Evolutionary conservation across 2,113 vertebrate genomes (phyloP).

Genomic region (Pagrus major): DNA sequence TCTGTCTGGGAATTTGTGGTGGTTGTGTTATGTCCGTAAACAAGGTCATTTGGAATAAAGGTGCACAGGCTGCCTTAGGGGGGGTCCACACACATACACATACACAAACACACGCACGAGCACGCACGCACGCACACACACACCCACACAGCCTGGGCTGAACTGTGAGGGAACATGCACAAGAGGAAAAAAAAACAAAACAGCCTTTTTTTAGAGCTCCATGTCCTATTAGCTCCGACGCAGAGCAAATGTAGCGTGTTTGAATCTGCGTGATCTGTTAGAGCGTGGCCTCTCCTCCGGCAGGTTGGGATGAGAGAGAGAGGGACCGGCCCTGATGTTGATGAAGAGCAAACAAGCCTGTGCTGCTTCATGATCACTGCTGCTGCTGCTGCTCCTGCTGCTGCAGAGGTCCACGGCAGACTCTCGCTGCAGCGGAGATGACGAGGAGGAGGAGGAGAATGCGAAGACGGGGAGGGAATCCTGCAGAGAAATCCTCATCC

Average conservation of each 20-base stretch:
- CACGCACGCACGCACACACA: constrained; percentile 19
- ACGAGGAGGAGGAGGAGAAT: constrained; percentile 56
- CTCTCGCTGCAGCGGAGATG: constrained; percentile 62
- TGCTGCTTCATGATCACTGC: constrained; percentile 50
- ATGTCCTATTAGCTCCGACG: constrained; percentile 74
- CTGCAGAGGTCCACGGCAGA: constrained; percentile 58
- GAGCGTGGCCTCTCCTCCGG: constrained; percentile 71
- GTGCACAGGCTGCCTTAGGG: constrained; percentile 80
- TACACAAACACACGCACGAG: constrained; percentile 25
- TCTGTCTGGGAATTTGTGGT: constrained; percentile 75
- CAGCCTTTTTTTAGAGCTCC: constrained; percentile 75
- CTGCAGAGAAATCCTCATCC: constrained; percentile 67
- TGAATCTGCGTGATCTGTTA: constrained; percentile 75
- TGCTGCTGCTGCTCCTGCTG: constrained; percentile 40
- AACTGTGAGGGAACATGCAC: constrained; percentile 66
- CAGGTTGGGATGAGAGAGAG: constrained; percentile 73
- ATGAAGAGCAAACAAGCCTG: constrained; percentile 70
- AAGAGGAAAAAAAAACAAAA: constrained; percentile 39
- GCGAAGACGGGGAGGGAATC: constrained; percentile 59
- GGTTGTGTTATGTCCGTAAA: constrained; percentile 81
- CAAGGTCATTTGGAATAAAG: constrained; percentile 86
- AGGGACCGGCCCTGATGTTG: constrained; percentile 62
- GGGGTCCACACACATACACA: constrained; percentile 46
- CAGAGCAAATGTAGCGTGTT: constrained; percentile 79
- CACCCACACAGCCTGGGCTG: constrained; percentile 30